Conservation (phyloP, 2,888 invertebrate genomes). For the Parasteatoda lunata region DNA sequence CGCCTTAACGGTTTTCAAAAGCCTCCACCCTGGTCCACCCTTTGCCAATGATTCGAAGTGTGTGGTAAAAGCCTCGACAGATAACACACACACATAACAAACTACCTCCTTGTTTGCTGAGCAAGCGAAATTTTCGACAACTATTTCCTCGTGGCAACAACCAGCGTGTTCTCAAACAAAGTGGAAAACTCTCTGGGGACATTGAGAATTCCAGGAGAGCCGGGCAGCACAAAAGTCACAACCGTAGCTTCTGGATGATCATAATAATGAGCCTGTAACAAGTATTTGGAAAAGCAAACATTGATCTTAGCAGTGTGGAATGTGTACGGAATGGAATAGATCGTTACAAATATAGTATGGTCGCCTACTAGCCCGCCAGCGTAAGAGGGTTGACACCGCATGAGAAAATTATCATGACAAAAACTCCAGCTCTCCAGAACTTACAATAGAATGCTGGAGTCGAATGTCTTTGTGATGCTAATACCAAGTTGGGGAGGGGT, state of each 20-base stretch:
- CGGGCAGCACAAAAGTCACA: slow-evolving; percentile 43
- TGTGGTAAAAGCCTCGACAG: not conserved
- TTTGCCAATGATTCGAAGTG: not conserved
- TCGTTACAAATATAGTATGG: slow-evolving; percentile 35
- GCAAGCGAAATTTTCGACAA: slow-evolving; percentile 35
- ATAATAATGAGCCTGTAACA: slow-evolving; percentile 64
- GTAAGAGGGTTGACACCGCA: slow-evolving; percentile 3
- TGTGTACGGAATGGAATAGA: slow-evolving; percentile 34
- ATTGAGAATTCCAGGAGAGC: slow-evolving; percentile 49
- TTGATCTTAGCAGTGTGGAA: slow-evolving; percentile 44
- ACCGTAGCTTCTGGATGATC: slow-evolving; percentile 40
- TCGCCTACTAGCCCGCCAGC: not conserved
- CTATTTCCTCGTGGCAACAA: slow-evolving; percentile 22
- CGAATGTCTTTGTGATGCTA: slow-evolving; percentile 56
- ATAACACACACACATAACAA: not conserved
- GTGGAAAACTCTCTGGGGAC: slow-evolving; percentile 36
- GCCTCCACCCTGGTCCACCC: not conserved
- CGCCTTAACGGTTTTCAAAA: slow-evolving; percentile 43
- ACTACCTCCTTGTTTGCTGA: slow-evolving; percentile 35
- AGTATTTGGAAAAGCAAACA: slow-evolving; percentile 62
- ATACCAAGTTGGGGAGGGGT: slow-evolving; percentile 17
- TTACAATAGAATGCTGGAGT: slow-evolving; percentile 44
- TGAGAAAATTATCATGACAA: slow-evolving; percentile 61
- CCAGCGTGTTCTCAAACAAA: slow-evolving; percentile 42
- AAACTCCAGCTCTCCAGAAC: slow-evolving; percentile 35